Percentiles rank a stretch among this genome's conserved stretches.
Conservation (phyloP, 1,140 invertebrate genomes). For the Pseudomyrmex gracilis region DNA sequence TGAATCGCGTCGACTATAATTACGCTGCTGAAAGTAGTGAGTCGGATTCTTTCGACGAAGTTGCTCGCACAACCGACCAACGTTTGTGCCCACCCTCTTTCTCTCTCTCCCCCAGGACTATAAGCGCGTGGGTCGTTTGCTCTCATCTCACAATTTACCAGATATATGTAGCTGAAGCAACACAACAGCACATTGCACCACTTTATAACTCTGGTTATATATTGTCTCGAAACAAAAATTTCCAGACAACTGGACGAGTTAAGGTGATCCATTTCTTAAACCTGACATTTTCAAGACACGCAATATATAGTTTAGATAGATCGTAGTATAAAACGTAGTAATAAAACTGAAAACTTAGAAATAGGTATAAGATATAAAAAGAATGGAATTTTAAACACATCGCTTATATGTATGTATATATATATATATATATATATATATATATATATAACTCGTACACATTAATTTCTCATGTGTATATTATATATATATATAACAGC, state of each 20-base stretch:
- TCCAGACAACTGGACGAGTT: slow-evolving; percentile 35
- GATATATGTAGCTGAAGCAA: slow-evolving; percentile 39
- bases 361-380: neutral
- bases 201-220: slow-evolving; percentile 23
- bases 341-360: slow-evolving; percentile 27
- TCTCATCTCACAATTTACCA: slow-evolving; percentile 49
- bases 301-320: slow-evolving; percentile 16
- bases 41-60: slow-evolving; percentile 47
- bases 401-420: neutral
- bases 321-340: neutral
- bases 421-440: neutral
- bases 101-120: neutral
- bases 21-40: slow-evolving; percentile 51
- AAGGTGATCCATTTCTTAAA: slow-evolving; percentile 45
- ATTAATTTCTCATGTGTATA: neutral
- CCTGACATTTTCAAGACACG: slow-evolving; percentile 19
- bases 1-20: slow-evolving; percentile 66
- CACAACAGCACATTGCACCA: neutral
- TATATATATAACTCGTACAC: neutral
- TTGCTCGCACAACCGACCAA: slow-evolving; percentile 38
- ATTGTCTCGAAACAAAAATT: slow-evolving; percentile 19
- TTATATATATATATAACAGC: no score
- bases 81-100: neutral
- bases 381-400: neutral
- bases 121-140: slow-evolving; percentile 30